Conservation (phyloP, 2,113 vertebrate species). For the Lepisosteus oculatus region DNA sequence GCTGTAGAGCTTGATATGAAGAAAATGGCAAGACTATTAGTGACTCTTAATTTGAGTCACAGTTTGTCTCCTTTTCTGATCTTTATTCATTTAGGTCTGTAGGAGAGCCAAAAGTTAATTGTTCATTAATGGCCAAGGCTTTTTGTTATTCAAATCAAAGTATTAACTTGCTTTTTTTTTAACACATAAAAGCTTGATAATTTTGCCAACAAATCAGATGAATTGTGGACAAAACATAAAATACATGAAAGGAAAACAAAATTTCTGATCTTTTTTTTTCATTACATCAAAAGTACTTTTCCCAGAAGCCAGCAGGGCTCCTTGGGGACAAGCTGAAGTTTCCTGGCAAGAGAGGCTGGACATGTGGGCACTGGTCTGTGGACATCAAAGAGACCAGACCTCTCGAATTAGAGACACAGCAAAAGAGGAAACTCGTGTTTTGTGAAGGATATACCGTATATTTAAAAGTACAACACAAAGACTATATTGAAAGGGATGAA, state of each 20-base stretch:
- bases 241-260: slow-evolving; percentile 67
- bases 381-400: slow-evolving; percentile 59
- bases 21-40: not conserved
- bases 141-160: slow-evolving; percentile 36
- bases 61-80: too few relatives aligned
- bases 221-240: slow-evolving; percentile 57
- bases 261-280: slow-evolving; percentile 61
- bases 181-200: slow-evolving; percentile 50
- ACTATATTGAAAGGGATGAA: not conserved
- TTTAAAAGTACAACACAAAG: slow-evolving; percentile 9
- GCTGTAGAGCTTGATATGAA: slow-evolving; percentile 12
- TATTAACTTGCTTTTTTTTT: slow-evolving; percentile 31
- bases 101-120: not conserved
- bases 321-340: slow-evolving; percentile 60
- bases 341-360: slow-evolving; percentile 66
- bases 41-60: not conserved
- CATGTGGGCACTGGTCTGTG: slow-evolving; percentile 57
- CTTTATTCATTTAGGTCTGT: not conserved
- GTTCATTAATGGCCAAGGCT: slow-evolving; percentile 19
- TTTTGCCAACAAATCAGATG: slow-evolving; percentile 48
- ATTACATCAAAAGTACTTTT: slow-evolving; percentile 66
- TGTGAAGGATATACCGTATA: slow-evolving; percentile 7
- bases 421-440: slow-evolving; percentile 18
- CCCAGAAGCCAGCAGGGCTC: slow-evolving; percentile 60
- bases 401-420: slow-evolving; percentile 29